Base-by-base conservation (phyloP, 2,888 invertebrate genomes). In the Lasioglossum marginatum region DNA sequence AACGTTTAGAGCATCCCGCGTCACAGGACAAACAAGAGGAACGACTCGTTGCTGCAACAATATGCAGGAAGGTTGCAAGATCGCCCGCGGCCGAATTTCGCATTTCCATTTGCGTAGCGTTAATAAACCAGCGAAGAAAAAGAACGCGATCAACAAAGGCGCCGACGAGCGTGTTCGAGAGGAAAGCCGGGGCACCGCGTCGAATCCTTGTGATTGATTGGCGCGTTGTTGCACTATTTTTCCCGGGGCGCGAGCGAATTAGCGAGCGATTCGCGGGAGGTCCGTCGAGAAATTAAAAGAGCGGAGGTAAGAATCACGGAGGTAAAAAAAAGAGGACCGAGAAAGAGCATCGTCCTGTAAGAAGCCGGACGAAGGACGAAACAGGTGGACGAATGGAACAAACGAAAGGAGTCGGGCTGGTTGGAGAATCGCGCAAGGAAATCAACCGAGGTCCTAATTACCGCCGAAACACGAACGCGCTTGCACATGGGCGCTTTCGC, bases 391-490 rank as follows among this genome's bases (percentile, higher is more conserved):
- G 70, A 37, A 16, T 19, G 14, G n/a, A 63, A 31, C 8, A 19
- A 63, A 16, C 40, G 14, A n/a, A n/a, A 70, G 37, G 37, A 68
- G 34, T 4, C 23, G 37, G 4, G 23, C 3, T 23, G 68, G 37
- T 8, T 3, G 68, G 70, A 40, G 70, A 70, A 70, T 40, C 70
- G 70, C n/a, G 70, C 70, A 40, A 23, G 77, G 75, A 66, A 82
- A 80, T 78, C 77, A 79, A 83, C 82, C 77, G 71, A 83, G 76
- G 72, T 86, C 81, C 88, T 89, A 90, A 92, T 92, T 92, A 91
- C 86, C 84, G 75, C 73, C 81, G 85, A 85, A 85, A 90, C 86
- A 81, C 81, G 73, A 81, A 74, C 78, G 60, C 52, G 40, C 5
- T 43, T 63, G 37, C 37, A 70, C 71, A 77, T 57, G n/a, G 37